Evolutionary conservation across 2,888 invertebrate species (phyloP).

Genomic region (Archaeoteleia sp.): DNA sequence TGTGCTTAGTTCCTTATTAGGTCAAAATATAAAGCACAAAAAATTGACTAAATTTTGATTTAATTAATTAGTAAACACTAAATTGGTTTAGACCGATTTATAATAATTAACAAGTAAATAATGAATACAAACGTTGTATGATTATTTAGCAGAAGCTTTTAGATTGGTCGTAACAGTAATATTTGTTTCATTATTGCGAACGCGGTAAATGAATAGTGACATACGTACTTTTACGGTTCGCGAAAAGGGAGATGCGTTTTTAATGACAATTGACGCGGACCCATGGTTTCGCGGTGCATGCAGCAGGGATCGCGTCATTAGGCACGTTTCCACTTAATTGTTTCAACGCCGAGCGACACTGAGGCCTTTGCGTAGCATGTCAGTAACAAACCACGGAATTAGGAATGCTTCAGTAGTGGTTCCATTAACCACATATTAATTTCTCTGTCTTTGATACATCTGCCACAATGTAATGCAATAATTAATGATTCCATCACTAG

Average conservation of each 20-base stretch:
- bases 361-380: slow-evolving; percentile 26
- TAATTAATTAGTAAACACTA: no score
- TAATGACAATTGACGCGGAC: slow-evolving; percentile 30
- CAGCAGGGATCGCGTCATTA: slow-evolving; percentile 33
- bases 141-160: no score
- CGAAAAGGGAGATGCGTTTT: slow-evolving; percentile 13
- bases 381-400: slow-evolving; percentile 38
- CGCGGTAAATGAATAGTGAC: no score
- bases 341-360: slow-evolving; percentile 27
- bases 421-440: slow-evolving; percentile 68
- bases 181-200: no score
- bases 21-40: no score
- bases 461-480: slow-evolving; percentile 36
- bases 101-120: no score
- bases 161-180: no score
- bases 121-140: no score
- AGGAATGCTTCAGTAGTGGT: slow-evolving; percentile 40
- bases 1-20: no score
- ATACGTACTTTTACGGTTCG: no score
- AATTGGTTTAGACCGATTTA: no score
- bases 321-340: slow-evolving; percentile 37
- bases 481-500: slow-evolving; percentile 35
- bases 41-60: no score
- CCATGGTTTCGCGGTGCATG: slow-evolving; percentile 29
- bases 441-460: slow-evolving; percentile 64